These are phyloP conservation scores for Ifrita kowaldi DNA, from an alignment of 2,113 vertebrate species.

Conservation along the genomic window DNA sequence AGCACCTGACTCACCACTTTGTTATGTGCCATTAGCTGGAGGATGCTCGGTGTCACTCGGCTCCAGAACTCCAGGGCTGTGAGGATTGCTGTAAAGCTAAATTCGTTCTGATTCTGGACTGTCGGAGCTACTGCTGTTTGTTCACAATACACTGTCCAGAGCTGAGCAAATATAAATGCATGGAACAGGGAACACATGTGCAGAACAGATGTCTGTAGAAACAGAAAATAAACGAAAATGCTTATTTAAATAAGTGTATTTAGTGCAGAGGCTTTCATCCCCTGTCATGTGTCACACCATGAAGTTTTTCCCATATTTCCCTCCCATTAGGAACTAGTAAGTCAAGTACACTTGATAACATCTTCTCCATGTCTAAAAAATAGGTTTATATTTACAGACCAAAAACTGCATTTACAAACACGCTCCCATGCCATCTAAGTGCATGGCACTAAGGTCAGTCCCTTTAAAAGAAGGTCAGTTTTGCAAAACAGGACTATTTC, in stretches of 20 bases:
- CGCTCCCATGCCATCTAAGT: neutral
- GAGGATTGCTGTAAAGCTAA: constrained; percentile 91
- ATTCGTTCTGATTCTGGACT: constrained; percentile 91
- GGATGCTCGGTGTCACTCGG: constrained; percentile 94
- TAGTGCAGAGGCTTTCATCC: neutral
- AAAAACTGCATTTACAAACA: neutral
- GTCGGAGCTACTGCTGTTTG: constrained; percentile 88
- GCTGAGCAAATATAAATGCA: constrained; percentile 97
- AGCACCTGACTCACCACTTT: constrained; percentile 86
- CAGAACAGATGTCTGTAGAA: constrained; percentile 90
- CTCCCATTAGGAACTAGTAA: neutral
- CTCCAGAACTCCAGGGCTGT: constrained; percentile 98
- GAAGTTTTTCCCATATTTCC: neutral
- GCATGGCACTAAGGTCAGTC: neutral
- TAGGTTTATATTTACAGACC: neutral
- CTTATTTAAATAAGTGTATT: neutral
- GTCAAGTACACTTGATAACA: neutral
- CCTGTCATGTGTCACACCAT: neutral
- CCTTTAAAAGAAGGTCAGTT: neutral
- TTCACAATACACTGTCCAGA: constrained; percentile 99
- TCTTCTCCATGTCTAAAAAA: neutral
- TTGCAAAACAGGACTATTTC: neutral
- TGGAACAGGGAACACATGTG: constrained; percentile 99
- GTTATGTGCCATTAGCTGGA: constrained; percentile 98
- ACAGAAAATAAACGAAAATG: neutral